These are phyloP conservation scores for Drepana arcuata DNA, from an alignment of 1,140 invertebrate genomes.

Conservation along the genomic window DNA sequence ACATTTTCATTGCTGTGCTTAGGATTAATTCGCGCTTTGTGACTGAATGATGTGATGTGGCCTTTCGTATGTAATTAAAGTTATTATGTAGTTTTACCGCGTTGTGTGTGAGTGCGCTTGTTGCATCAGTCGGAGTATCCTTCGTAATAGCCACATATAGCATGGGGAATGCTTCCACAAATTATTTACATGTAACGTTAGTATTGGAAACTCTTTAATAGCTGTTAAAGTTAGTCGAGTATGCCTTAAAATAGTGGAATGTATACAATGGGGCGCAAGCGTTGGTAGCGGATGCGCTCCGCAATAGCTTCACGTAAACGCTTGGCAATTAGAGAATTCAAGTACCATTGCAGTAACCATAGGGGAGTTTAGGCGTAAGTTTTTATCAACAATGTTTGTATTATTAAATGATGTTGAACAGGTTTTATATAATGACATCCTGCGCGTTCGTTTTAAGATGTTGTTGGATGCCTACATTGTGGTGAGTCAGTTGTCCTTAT, in stretches of 20 bases:
- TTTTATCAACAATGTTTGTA: conserved; percentile 68
- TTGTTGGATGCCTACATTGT: conserved; percentile 32
- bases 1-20: conserved; percentile 19
- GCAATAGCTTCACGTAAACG: conserved; percentile 38
- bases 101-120: conserved; percentile 58
- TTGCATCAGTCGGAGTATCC: conserved; percentile 43
- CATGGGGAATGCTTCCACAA: conserved; percentile 42
- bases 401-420: conserved; percentile 48
- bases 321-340: conserved; percentile 42
- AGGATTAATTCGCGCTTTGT: conserved; percentile 53
- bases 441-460: conserved; percentile 53
- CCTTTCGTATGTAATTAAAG: conserved; percentile 64
- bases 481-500: conserved; percentile 56
- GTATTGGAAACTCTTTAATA: conserved; percentile 34
- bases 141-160: conserved; percentile 30
- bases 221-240: conserved; percentile 45
- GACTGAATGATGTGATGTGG: conserved; percentile 70
- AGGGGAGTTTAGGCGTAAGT: conserved; percentile 60
- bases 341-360: conserved; percentile 31
- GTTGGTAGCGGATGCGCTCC: conserved; percentile 22
- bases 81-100: conserved; percentile 37
- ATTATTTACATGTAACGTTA: conserved; percentile 38
- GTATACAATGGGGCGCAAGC: background rate
- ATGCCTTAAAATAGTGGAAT: conserved; percentile 50
- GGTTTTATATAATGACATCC: conserved; percentile 55